phyloP scores from a whole-genome alignment of 2,797 vertebrate genomes.

The Myripristis jacobus region DNA sequence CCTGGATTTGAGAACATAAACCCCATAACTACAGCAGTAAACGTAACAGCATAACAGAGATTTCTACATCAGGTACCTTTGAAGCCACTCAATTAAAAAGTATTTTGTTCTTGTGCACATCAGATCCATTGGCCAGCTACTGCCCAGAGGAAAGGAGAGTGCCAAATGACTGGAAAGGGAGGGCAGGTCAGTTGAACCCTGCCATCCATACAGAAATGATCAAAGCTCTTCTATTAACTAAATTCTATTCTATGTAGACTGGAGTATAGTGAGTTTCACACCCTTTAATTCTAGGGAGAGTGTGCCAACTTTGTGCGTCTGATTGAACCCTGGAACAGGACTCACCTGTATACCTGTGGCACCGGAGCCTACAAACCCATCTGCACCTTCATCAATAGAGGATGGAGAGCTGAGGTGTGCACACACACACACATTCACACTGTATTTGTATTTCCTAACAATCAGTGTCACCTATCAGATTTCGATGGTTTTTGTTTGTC shows the following conservation, averaged over 20 bases:
- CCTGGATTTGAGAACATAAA: no score
- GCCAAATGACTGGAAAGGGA: constrained; percentile 80
- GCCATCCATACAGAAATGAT: background rate
- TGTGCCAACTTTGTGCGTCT: constrained; percentile 82
- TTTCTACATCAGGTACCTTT: no score
- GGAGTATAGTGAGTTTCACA: background rate
- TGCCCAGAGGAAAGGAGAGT: constrained; percentile 74
- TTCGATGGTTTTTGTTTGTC: no score
- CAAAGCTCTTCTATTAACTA: background rate
- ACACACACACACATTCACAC: background rate
- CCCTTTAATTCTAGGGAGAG: constrained; percentile 68
- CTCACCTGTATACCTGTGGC: constrained; percentile 81
- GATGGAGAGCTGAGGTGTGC: constrained; percentile 80
- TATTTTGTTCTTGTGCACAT: constrained; percentile 14
- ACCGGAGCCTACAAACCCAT: constrained; percentile 81
- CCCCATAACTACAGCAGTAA: no score
- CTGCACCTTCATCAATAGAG: constrained; percentile 80
- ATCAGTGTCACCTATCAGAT: background rate
- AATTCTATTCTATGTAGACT: background rate
- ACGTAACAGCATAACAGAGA: no score
- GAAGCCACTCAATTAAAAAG: no score
- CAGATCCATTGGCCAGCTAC: constrained; percentile 83
- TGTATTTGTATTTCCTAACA: background rate
- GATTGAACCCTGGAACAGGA: constrained; percentile 81
- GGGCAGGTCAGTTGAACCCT: constrained; percentile 61